Evolutionary conservation across 2,888 invertebrate species (phyloP).

Genomic region (Aricia artaxerxes): DNA sequence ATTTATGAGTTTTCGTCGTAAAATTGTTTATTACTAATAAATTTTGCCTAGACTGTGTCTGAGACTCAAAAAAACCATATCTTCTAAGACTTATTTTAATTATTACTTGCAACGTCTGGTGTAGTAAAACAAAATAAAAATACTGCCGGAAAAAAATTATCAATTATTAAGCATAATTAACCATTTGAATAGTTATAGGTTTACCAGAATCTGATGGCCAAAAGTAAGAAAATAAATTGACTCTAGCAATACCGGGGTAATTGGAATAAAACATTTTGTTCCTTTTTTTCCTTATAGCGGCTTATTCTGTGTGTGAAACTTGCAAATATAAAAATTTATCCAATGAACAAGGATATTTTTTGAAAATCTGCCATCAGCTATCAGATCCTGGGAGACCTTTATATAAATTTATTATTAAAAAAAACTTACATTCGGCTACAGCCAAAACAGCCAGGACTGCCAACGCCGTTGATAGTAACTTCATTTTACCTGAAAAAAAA

Average conservation of each 20-base stretch:
- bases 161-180: neutral
- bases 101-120: neutral
- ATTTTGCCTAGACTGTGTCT: constrained; percentile 1
- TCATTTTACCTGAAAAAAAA: constrained; percentile 29
- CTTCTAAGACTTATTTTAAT: neutral
- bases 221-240: too few species aligned
- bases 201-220: too few species aligned
- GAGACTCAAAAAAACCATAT: neutral
- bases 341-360: too few species aligned
- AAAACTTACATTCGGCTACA: constrained; percentile 59
- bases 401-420: neutral
- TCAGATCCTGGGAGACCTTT: too few species aligned
- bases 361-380: too few species aligned
- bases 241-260: too few species aligned
- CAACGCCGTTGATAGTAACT: constrained; percentile 64
- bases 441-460: constrained; percentile 65
- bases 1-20: constrained; percentile 8
- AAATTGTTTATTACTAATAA: constrained; percentile 12
- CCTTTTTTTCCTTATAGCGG: too few species aligned
- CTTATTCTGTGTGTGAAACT: too few species aligned
- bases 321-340: too few species aligned
- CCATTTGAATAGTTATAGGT: neutral
- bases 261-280: too few species aligned
- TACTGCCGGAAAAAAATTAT: neutral
- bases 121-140: neutral